Evolutionary conservation across 2,888 invertebrate genomes (phyloP), one percentile per base, ranked within the genome.

Genomic region (Aplocera efformata): DNA sequence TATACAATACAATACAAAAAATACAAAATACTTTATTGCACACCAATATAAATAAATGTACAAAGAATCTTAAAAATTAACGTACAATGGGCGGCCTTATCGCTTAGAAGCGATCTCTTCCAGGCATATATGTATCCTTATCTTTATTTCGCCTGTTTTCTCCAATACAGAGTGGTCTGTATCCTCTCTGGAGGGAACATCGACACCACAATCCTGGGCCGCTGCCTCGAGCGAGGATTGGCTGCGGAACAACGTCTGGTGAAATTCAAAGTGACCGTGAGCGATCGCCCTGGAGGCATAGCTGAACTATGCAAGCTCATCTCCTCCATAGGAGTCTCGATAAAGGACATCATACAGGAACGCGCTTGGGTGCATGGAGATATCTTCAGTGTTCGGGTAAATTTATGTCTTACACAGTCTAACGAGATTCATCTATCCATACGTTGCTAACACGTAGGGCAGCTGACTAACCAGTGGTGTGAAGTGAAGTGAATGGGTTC

Each of bases 261-360:
- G 20, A 88, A 81, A 67, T 85, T 85, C 64, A 85, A 88, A 38
- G 85, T 84, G 27, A 94, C 93, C 1, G 92, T 96, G 1, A 94
- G 93, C 66, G 97, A 97, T 81, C 90, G 96, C 48, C 96, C 97
- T 0, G 96, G 96, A 3, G 96, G 95, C 9, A 95, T 97, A 48
- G 92, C 95, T 0, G 96, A 97, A 64, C 88, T 97, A 3, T 95
- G 96, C 66, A 91, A 91, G 62, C 79, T 94, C 25, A 89, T 97
- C 35, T 90, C 93, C 0, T 90, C 91, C 1, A 88, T 94, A 20
- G 96, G 96, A 0, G 96, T 96, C 7, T 94, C 94, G 24, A 96
- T 98, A 51, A 98, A 98, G 77, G 98, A 98, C 68, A 97, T 98
- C 43, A 94, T 96, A 80, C 98, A 98, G 73, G 98, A 98, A 72